Evolutionary conservation across 2,888 invertebrate genomes (phyloP), one percentile per base, ranked within the genome.

Genomic region (Osmoderma eremita): DNA sequence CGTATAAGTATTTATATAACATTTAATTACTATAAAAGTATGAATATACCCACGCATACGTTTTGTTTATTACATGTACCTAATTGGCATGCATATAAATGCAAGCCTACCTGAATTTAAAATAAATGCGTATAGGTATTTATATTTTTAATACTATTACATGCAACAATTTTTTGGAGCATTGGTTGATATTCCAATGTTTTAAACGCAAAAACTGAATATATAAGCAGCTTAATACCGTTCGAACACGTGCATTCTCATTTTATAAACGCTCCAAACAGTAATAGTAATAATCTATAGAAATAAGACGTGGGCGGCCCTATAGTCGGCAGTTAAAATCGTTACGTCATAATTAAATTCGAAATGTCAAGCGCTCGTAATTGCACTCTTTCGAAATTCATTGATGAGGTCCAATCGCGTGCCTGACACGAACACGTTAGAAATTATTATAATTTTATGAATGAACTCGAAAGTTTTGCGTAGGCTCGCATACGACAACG

Each of bases 381-480:
- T 67, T 70, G 70, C 69, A 65, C 58, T 70, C 71, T 76, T 75
- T 72, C 75, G 74, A 77, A 76, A 76, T 73, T 72, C 78, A 78
- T 78, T 78, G 77, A 78, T 78, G 77, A 77, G 75, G 75, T 74
- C 74, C 75, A 75, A 78, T 76, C 78, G 76, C 77, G 77, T 77
- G 76, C 76, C 75, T 74, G 72, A 74, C 76, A 74, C 70, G 61
- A 72, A 69, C 68, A 67, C 72, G 56, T 72, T 75, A 74, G 74
- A 75, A 77, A 76, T 77, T 78, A 76, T 76, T 77, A 75, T 76
- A 76, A 77, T 77, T 78, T 78, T 75, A 78, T 78, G 78, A 78
- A 78, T 78, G 78, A 77, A 77, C 76, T 75, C 58, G 54, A 45
- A 30, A 45, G 63, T 63, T 63, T 63, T 50, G 51, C 63, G 63